A percentile compares a stretch with the other conserved stretches of the same genome.
These are phyloP conservation scores for Meloidogyne exigua DNA, from an alignment of 1,140 invertebrate genomes.

Conservation along the genomic window DNA sequence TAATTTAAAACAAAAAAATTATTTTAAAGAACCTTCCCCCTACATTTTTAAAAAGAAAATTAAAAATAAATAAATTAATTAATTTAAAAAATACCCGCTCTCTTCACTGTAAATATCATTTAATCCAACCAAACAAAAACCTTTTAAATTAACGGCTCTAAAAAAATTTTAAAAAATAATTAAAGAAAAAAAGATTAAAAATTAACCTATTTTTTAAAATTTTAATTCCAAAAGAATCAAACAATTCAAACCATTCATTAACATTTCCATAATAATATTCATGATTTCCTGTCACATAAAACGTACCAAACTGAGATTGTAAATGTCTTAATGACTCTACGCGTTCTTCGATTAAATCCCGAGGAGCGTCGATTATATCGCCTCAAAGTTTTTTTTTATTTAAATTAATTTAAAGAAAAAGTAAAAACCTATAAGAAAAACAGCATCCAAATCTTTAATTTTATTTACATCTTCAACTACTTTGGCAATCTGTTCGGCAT, in stretches of 20 bases:
- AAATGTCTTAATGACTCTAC: slow-evolving; percentile 40
- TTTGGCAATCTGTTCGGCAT: slow-evolving; percentile 40
- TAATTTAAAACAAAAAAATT: too few species aligned
- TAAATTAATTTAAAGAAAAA: neutral
- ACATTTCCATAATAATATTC: slow-evolving; percentile 53
- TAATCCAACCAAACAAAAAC: slow-evolving; percentile 42
- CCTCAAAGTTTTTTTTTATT: slow-evolving; percentile 16
- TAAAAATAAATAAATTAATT: neutral
- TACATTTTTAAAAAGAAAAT: neutral
- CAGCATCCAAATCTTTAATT: slow-evolving; percentile 31
- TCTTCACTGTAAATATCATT: slow-evolving; percentile 49
- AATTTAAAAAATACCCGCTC: slow-evolving; percentile 32
- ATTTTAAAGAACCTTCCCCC: too few species aligned
- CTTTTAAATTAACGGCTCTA: slow-evolving; percentile 38
- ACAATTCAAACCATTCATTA: slow-evolving; percentile 41
- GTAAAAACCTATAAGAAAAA: slow-evolving; percentile 32
- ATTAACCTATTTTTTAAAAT: slow-evolving; percentile 43
- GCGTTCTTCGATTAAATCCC: slow-evolving; percentile 42
- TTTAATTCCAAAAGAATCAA: slow-evolving; percentile 48
- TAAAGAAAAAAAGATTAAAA: slow-evolving; percentile 19
- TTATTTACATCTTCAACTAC: slow-evolving; percentile 43
- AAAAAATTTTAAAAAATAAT: slow-evolving; percentile 16
- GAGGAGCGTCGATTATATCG: slow-evolving; percentile 45
- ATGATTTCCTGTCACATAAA: slow-evolving; percentile 53
- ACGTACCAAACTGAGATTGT: slow-evolving; percentile 37